Base-by-base conservation (phyloP, 2,888 invertebrate species). In the Mylabris sibirica region DNA sequence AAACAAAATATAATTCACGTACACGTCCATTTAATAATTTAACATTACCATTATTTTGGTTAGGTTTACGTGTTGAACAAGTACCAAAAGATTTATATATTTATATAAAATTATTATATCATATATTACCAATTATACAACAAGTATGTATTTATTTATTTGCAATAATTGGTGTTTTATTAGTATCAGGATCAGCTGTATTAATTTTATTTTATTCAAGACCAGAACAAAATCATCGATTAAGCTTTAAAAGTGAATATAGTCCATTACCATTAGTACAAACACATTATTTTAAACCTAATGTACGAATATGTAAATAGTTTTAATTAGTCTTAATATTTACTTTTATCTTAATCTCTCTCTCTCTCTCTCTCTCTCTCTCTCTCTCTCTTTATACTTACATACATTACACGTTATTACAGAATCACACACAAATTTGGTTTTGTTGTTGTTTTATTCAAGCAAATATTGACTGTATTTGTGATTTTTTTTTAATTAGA, bases 21-120 rank as follows among this genome's bases (percentile, higher is more conserved):
- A 89, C 91, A 35, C 83, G 80, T 22, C 88, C 87, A 0, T 89
- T 93, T 74, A 90, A 91, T 72, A 87, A 90, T 67, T 85, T 90
- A 68, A 88, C 89, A 0, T 62, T 94, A 60, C 94, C 94, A 0
- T 80, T 94, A 14, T 86, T 93, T 65, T 93, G 94, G 93, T 81
- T 91, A 0, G 90, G 93, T 77, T 80, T 93, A 83, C 72, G 74
- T 4, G 74, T 82, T 4, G 90, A 72, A 11, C 77, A 79, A 1
- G 60, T 83, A 17, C 82, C 83, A 0, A n/a, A 66, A 6, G 22
- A 75, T 1, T 72, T 82, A 6, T 62, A 69, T 4, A 60, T 78
- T n/a, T 66, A 78, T 4, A 44, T 83, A n/a, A 77, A 61, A 1
- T 6, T 81, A 26, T 53, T 78, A 1, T 72, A 75, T 59, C 72